Evolutionary conservation across 2,113 vertebrate species (phyloP).

Genomic region (Marmota flaviventris): DNA sequence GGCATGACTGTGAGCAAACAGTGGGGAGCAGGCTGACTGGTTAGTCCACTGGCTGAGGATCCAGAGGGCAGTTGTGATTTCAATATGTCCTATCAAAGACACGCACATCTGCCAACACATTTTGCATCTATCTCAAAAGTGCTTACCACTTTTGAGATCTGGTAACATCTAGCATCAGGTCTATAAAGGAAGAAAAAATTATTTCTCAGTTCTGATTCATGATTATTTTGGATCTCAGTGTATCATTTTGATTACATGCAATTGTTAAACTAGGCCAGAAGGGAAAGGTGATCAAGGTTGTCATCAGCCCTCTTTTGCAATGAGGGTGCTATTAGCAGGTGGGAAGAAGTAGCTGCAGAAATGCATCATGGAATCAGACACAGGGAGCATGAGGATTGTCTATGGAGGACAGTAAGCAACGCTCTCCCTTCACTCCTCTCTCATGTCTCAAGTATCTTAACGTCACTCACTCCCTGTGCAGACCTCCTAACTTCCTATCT

Average conservation of each 20-base stretch:
- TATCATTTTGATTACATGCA: not conserved
- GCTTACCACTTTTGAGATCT: not conserved
- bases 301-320: not conserved
- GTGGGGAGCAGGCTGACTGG: not conserved
- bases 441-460: not conserved
- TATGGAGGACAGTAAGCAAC: not conserved
- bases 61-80: not conserved
- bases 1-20: not conserved
- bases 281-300: not conserved
- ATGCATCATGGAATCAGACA: not conserved
- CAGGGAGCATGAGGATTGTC: not conserved
- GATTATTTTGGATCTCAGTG: not conserved
- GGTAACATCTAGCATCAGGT: not conserved
- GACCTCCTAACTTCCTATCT: not conserved
- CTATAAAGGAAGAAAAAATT: not conserved
- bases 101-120: not conserved
- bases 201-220: constrained; percentile 32
- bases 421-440: not conserved
- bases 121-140: not conserved
- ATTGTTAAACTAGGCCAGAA: constrained; percentile 6
- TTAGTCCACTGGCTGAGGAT: not conserved
- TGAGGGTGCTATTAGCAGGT: not conserved
- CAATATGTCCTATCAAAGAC: not conserved
- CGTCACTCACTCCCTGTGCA: not conserved
- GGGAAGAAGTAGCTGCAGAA: not conserved